These are phyloP conservation scores for Andrena camellia DNA, from an alignment of 2,888 invertebrate genomes.

Conservation along the genomic window DNA sequence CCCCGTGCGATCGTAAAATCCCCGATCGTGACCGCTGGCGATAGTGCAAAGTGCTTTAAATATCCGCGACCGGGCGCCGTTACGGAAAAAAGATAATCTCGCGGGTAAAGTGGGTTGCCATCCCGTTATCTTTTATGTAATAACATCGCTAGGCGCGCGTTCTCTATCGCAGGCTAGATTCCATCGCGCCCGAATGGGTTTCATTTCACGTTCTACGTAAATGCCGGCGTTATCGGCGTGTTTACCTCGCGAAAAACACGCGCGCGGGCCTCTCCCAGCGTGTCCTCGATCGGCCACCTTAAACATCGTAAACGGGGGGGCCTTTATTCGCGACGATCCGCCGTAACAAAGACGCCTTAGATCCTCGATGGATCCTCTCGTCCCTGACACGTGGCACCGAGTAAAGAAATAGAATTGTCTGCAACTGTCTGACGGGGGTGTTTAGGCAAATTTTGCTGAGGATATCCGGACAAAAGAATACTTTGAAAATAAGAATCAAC, in stretches of 20 bases:
- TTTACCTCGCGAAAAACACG: slow-evolving; percentile 23
- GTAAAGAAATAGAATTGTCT: too few species aligned
- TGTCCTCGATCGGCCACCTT: not conserved
- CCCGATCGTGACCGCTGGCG: slow-evolving; percentile 22
- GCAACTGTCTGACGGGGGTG: too few species aligned
- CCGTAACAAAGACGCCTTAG: not conserved
- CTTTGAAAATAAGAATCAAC: too few species aligned
- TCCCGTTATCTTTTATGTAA: slow-evolving; percentile 68
- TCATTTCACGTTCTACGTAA: slow-evolving; percentile 2
- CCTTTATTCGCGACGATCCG: not conserved
- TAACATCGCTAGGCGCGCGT: slow-evolving; percentile 33
- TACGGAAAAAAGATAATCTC: slow-evolving; percentile 71
- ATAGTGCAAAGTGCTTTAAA: slow-evolving; percentile 64
- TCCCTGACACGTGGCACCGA: too few species aligned
- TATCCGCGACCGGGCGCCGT: slow-evolving; percentile 47
- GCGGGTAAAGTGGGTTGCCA: slow-evolving; percentile 51
- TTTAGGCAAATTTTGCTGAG: too few species aligned
- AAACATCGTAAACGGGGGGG: not conserved
- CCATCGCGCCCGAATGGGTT: slow-evolving; percentile 2
- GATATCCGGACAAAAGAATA: too few species aligned
- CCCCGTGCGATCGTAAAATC: slow-evolving; percentile 9
- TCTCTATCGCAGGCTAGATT: slow-evolving; percentile 37
- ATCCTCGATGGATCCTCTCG: too few species aligned
- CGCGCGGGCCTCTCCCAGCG: slow-evolving; percentile 6
- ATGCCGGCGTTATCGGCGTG: not conserved